Evolutionary conservation across 2,797 vertebrate genomes (phyloP), one percentile per base, ranked within the genome.

Genomic region (Argyrosomus regius): DNA sequence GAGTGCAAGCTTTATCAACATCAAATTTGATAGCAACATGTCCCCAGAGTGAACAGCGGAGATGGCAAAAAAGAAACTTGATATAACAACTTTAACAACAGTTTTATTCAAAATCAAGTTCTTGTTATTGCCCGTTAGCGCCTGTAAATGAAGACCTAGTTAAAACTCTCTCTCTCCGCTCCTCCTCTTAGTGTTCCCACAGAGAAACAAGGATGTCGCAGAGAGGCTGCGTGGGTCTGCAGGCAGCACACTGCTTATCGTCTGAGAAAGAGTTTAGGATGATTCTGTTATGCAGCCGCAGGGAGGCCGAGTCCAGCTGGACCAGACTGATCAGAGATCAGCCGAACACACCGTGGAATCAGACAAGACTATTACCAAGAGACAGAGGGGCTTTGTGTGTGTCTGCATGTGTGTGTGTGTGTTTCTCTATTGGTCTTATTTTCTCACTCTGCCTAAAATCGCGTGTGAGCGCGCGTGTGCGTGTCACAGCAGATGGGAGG

Each of bases 401-500:
- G 65, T 54, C 24, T 5, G 22, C 43, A 35, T 50, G 68, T 62
- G 57, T 60, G 52, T 22, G 22, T 75, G 52, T 72, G 43, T 84
- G 75, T 72, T 3, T 72, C n/a, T 75, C 24, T 31, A 28, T 69
- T 43, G 52, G 61, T 50, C 35, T 50, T 48, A 50, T 75, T 80
- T 77, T 84, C 43, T 43, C 60, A 73, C 54, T 65, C 35, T 75
- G 56, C 72, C 41, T 71, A 58, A 65, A 68, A 63, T 41, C 6
- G 26, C 78, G 72, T 48, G 56, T 74, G 54, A 1, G 35, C 24
- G 3, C 24, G 64, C 41, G 60, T 68, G 54, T 72, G 64, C 54
- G 45, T 70, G 41, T 59, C 70, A 66, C 75, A 92, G 71, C 92
- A 94, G 93, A 93, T 93, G 92, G 91, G 81, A 81, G 64, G 87